Conservation (phyloP, 2,797 vertebrate genomes). For the Anniella stebbinsi region DNA sequence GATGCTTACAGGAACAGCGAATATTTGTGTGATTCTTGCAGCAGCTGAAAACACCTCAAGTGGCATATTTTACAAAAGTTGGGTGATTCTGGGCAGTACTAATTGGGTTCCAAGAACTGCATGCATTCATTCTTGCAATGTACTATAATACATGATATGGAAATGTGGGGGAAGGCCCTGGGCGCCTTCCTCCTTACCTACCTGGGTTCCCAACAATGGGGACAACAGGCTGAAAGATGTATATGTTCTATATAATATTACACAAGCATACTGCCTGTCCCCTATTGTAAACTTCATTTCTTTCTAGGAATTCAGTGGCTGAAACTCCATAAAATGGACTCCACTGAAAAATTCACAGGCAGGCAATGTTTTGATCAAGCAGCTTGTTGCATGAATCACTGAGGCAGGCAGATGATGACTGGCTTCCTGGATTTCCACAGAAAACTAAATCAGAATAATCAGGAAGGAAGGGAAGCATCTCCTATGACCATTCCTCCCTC, state of each 20-base stretch:
- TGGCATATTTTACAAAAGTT: not conserved
- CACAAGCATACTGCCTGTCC: not conserved
- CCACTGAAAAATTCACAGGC: rapidly evolving
- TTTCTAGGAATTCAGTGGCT: not conserved
- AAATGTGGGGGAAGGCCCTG: not conserved
- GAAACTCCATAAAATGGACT: constrained; percentile 24
- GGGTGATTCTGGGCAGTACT: not conserved
- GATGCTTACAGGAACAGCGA: no score
- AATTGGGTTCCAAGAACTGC: not conserved
- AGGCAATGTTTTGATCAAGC: rapidly evolving
- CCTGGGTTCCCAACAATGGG: not conserved
- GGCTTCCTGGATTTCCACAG: not conserved
- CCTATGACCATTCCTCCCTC: constrained; percentile 40
- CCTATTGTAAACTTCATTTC: not conserved
- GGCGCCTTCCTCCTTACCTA: not conserved
- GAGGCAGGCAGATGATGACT: constrained; percentile 1
- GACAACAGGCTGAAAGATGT: not conserved
- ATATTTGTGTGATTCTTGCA: not conserved
- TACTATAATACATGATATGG: not conserved
- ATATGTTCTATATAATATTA: not conserved
- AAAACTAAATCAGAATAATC: not conserved
- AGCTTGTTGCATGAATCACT: not conserved
- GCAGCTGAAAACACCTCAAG: not conserved
- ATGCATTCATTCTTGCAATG: not conserved
- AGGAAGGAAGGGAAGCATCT: constrained; percentile 42